Evolutionary conservation across 2,113 vertebrate genomes (phyloP).

Genomic region (Hemiscyllium ocellatum): DNA sequence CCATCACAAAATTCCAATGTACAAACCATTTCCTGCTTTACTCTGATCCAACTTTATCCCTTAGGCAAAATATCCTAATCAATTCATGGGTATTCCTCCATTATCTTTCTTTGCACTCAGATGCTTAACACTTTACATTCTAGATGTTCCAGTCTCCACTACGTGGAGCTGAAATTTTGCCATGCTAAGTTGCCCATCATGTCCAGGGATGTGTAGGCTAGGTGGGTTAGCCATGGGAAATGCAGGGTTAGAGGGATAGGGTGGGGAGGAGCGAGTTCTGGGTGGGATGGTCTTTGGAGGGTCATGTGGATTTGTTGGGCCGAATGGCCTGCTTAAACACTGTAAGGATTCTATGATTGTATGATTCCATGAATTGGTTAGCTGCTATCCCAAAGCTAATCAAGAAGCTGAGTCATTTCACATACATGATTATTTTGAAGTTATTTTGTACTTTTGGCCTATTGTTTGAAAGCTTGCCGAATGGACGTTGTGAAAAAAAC

Average conservation of each 20-base stretch:
- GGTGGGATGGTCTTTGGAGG: too few relatives aligned
- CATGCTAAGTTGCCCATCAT: too few relatives aligned
- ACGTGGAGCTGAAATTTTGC: background rate
- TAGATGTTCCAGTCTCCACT: background rate
- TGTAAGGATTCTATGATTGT: too few relatives aligned
- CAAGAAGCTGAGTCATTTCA: background rate
- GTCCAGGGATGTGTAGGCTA: too few relatives aligned
- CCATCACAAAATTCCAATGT: constrained; percentile 28
- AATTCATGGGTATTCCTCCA: background rate
- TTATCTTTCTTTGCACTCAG: constrained; percentile 8
- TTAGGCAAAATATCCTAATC: background rate
- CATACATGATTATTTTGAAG: background rate
- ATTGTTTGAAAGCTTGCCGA: background rate
- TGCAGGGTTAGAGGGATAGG: too few relatives aligned
- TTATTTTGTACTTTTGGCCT: background rate
- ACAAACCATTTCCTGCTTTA: constrained; percentile 26
- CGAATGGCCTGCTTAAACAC: too few relatives aligned
- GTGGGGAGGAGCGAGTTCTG: too few relatives aligned
- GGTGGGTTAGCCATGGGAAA: too few relatives aligned
- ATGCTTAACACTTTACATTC: background rate
- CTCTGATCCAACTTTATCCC: background rate
- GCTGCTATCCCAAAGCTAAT: background rate
- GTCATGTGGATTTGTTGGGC: too few relatives aligned
- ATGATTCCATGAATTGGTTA: background rate
- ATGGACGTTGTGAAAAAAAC: background rate